Base-by-base conservation (phyloP, 2,888 invertebrate genomes). In the Netelia fuscicornis region DNA sequence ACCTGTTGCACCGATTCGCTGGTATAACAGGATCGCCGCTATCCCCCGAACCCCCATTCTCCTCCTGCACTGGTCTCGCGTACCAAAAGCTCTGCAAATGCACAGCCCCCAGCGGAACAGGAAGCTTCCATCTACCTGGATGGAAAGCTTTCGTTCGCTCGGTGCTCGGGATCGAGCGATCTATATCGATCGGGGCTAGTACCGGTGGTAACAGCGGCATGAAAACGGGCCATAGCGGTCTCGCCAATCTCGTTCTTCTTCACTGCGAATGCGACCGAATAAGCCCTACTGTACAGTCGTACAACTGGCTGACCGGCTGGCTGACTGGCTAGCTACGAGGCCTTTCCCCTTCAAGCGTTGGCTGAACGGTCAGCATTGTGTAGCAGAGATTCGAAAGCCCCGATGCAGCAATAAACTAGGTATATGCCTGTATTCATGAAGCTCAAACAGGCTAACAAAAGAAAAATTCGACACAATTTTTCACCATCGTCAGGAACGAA, bases 1-100 rank as follows among this genome's bases (percentile, higher is more conserved):
- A 91, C 92, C 92, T 92, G 92, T 92, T 92, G 92, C 90, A 85
- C 83, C 81, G 78, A 81, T 85, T 81, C 78, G 75, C 75, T 48
- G 48, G 54, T 71, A 77, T 62, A 54, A 30, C 56, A 23, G 17
- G 23, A 17, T 37, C 5, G 62, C 20, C 30, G 52, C 70, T 25
- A 75, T 64, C 81, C 58, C 70, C 65, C 17, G 54, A 60, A 64
- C 56, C 44, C 48, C 71, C 56, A 56, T 42, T 60, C 37, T 75
- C 68, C 75, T 58, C 37, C 1, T 20, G 37, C 78, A 70, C 78
- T 52, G 48, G 58, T 58, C 58, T 10, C 58, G 17, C 58, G 17
- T 58, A 20, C 20, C 58, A 58, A 76, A 76, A 76, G 70, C 68
- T 77, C 65, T 54, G 64, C 67, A 10, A 71, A 72, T 67, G 58